phyloP scores from a whole-genome alignment of 2,113 vertebrate genomes.

The Pardalotus punctatus region DNA sequence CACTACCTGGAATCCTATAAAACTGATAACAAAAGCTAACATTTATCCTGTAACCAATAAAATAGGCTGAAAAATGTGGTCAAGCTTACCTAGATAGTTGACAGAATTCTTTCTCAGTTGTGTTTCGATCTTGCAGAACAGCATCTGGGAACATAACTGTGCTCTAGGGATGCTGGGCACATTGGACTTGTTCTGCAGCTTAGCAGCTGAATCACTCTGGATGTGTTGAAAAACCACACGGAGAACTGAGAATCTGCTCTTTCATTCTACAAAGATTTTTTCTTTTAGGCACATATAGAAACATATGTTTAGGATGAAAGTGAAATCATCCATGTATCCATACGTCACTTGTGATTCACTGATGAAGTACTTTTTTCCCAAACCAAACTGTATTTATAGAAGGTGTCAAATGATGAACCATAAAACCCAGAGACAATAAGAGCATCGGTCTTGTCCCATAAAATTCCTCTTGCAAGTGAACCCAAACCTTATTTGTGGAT shows the following conservation, averaged over 20 bases:
- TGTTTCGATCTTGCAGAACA: not conserved
- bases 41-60: not conserved
- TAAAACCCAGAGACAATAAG: not conserved
- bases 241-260: not conserved
- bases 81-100: not conserved
- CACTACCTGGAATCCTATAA: not conserved
- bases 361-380: not conserved
- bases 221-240: not conserved
- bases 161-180: not conserved
- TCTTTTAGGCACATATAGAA: not conserved
- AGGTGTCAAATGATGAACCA: not conserved
- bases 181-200: not conserved
- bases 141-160: not conserved
- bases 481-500: not conserved
- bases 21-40: not conserved
- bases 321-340: not conserved
- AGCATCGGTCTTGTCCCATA: not conserved
- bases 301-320: not conserved
- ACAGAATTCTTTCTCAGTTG: not conserved
- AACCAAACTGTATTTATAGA: not conserved
- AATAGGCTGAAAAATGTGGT: fast-evolving
- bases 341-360: not conserved
- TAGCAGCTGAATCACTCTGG: not conserved
- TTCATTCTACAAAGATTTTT: not conserved
- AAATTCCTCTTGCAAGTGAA: not conserved